phyloP scores from a whole-genome alignment of 1,140 invertebrate genomes.

The Sitodiplosis mosellana region DNA sequence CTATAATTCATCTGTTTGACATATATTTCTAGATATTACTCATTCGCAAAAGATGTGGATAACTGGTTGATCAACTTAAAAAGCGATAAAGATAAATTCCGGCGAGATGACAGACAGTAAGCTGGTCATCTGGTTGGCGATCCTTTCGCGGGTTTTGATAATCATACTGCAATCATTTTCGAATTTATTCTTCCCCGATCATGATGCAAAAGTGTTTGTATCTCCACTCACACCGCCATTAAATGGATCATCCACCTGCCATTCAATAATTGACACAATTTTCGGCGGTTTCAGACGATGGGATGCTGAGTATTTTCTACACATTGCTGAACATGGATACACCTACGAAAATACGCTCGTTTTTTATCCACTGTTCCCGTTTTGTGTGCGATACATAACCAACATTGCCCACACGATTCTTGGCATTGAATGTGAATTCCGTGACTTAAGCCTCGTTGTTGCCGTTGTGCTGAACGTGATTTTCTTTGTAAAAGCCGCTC shows the following conservation, averaged over 20 bases:
- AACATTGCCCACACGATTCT: slow-evolving; percentile 20
- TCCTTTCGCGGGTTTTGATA: slow-evolving; percentile 27
- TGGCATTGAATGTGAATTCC: slow-evolving; percentile 10
- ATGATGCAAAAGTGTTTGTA: slow-evolving; percentile 46
- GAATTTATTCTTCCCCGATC: slow-evolving; percentile 47
- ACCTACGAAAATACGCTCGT: slow-evolving; percentile 81
- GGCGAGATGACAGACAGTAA: too few species aligned
- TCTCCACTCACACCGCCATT: slow-evolving; percentile 26
- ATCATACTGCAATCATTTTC: slow-evolving; percentile 37
- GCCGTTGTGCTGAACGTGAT: slow-evolving; percentile 53
- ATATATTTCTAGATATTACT: too few species aligned
- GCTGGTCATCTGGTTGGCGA: slow-evolving; percentile 26
- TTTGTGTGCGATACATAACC: slow-evolving; percentile 32
- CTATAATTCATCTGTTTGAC: too few species aligned
- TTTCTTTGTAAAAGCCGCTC: slow-evolving; percentile 55
- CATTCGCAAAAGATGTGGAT: too few species aligned
- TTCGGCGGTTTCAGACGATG: slow-evolving; percentile 68
- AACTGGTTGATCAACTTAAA: too few species aligned
- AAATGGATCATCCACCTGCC: slow-evolving; percentile 9
- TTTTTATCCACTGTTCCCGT: slow-evolving; percentile 79
- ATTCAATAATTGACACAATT: slow-evolving; percentile 20
- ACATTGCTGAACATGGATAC: slow-evolving; percentile 82
- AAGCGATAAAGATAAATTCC: too few species aligned
- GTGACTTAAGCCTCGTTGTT: slow-evolving; percentile 31
- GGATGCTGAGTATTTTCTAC: slow-evolving; percentile 90